phyloP scores from a whole-genome alignment of 2,888 invertebrate species.

The Meliscaeva auricollis region DNA sequence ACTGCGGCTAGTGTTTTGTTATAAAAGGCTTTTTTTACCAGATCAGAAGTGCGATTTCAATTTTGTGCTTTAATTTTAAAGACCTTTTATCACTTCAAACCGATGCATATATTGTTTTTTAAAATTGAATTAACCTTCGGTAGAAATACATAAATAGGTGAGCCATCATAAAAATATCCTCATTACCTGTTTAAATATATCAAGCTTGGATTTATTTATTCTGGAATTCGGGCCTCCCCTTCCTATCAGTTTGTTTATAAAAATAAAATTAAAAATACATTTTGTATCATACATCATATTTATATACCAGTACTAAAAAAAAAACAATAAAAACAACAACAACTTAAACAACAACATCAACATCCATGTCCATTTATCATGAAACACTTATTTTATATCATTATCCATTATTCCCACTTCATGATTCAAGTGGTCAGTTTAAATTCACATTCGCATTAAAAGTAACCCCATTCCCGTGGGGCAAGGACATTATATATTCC shows the following conservation, averaged over 20 bases:
- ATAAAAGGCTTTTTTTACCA: no score
- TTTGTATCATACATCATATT: neutral
- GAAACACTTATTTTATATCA: slow-evolving; percentile 69
- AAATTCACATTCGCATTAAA: slow-evolving; percentile 66
- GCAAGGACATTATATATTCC: slow-evolving; percentile 46
- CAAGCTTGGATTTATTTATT: slow-evolving; percentile 17
- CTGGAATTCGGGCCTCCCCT: neutral
- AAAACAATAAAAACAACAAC: neutral
- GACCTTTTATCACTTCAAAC: no score
- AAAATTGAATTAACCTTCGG: no score
- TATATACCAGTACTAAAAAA: neutral
- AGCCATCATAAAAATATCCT: no score
- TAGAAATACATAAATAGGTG: no score
- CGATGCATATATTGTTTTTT: no score
- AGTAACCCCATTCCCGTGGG: slow-evolving; percentile 18
- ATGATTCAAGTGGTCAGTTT: slow-evolving; percentile 67
- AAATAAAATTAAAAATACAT: slow-evolving; percentile 34
- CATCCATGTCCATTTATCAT: slow-evolving; percentile 50
- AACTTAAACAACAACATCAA: neutral
- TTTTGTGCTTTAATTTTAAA: no score
- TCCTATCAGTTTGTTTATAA: slow-evolving; percentile 7
- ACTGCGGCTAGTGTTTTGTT: no score
- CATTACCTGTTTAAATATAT: slow-evolving; percentile 51
- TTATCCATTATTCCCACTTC: slow-evolving; percentile 70
- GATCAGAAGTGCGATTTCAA: no score